Conservation (phyloP, 2,797 vertebrate genomes). For the Neosilurus mollespiculum region DNA sequence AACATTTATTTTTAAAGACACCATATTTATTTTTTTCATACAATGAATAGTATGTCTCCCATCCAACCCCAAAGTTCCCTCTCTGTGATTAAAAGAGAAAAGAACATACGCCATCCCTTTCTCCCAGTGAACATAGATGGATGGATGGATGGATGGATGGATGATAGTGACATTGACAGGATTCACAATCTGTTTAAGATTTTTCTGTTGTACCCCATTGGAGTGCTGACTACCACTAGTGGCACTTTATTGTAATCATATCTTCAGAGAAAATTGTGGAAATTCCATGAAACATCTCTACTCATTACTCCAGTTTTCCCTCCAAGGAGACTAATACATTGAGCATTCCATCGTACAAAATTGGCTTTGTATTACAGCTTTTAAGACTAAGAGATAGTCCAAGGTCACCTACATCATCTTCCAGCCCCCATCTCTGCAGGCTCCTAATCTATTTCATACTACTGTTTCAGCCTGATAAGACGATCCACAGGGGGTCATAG, state of each 20-base stretch:
- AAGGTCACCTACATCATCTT: constrained; percentile 59
- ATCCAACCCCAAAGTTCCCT: background rate
- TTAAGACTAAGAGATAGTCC: constrained; percentile 39
- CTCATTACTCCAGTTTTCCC: constrained; percentile 55
- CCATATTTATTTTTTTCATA: background rate
- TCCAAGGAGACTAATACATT: constrained; percentile 54
- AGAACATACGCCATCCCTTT: background rate
- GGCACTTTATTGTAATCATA: background rate
- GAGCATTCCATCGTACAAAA: constrained; percentile 51
- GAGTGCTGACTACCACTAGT: background rate
- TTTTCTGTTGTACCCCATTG: background rate
- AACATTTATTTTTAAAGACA: background rate
- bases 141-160: background rate
- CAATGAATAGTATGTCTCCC: too few relatives aligned
- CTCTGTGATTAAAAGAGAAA: background rate
- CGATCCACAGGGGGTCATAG: constrained; percentile 38
- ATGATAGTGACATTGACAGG: background rate
- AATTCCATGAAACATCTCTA: constrained; percentile 47
- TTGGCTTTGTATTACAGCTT: constrained; percentile 44
- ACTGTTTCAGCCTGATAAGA: constrained; percentile 68
- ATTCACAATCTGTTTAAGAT: background rate
- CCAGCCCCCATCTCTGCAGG: constrained; percentile 33
- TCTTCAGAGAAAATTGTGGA: constrained; percentile 41
- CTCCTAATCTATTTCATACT: constrained; percentile 60
- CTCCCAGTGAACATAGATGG: background rate